Base-by-base conservation (phyloP, 1,140 invertebrate species). In the Drosophila bipectinata region DNA sequence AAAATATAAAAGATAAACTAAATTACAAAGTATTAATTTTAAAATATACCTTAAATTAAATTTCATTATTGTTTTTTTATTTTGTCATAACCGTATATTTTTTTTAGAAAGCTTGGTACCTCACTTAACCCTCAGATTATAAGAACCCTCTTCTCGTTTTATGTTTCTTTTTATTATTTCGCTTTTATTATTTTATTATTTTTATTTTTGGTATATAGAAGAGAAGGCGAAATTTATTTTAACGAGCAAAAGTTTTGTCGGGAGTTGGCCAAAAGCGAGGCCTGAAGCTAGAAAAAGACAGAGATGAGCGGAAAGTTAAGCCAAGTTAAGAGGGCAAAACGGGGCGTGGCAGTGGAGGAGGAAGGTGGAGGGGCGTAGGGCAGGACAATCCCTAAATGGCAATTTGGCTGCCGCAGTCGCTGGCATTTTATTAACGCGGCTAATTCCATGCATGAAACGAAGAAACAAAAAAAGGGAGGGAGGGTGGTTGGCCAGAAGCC, bases 401-500 rank as follows among this genome's bases (percentile, higher is more conserved):
- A 85, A 87, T 76, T 87, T 68, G 49, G 73, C 62, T 69, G 67
- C 67, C 77, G 67, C 77, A 79, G 66, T 83, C 72, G 72, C 72
- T 72, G 76, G 71, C 79, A 51, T 68, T 84, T 85, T 80, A 84
- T 84, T 84, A 85, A 84, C 80, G 81, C 63, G 61, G 58, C 80
- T 84, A 84, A 84, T 84, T 79, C 77, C 77, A 76, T 69, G 68
- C 59, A 67, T 55, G 66, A 57, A 28, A 45, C 57, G 10, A 56
- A 44, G 47, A 37, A 54, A 34, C 59, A 18, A 41, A 45, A 45
- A 10, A 54, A 45, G 26, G 3, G 5, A 15, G 9, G 15, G n/a
- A 15, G 41, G 14, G 0, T 18, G 14, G 41, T 0, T 18, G 24
- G 15, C 32, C 15, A 1, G 4, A 28, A 5, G 4, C 60, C 26